A percentile compares a stretch with the other conserved stretches of the same genome.
Conservation (phyloP, 2,797 vertebrate species). For the Pipistrellus nathusii region DNA sequence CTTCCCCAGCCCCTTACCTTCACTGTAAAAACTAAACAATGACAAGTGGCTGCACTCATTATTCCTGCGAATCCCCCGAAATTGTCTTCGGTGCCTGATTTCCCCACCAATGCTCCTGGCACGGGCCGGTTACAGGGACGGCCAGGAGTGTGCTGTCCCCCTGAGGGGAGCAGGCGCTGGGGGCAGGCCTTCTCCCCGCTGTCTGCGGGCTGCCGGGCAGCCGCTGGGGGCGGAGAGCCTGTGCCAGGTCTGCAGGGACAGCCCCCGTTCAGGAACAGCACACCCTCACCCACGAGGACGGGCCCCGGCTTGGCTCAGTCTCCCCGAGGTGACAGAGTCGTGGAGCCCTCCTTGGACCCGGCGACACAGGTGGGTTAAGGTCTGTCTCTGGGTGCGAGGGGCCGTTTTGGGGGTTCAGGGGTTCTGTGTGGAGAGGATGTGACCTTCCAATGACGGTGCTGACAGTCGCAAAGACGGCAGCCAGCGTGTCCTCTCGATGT, state of each 20-base stretch:
- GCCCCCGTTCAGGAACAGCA: neutral
- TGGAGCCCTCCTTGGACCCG: too few relatives aligned
- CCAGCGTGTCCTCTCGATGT: neutral
- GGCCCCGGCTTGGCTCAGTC: neutral
- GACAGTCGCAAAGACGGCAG: accelerated
- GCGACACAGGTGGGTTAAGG: too few relatives aligned
- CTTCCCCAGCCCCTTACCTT: conserved; percentile 42
- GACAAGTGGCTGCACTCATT: conserved; percentile 76
- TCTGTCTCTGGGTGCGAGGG: neutral
- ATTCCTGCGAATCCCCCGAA: conserved; percentile 67
- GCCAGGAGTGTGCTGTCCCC: conserved; percentile 4
- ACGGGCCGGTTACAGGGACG: neutral
- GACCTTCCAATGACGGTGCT: accelerated
- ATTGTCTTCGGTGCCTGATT: conserved; percentile 31
- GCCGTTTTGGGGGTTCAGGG: neutral
- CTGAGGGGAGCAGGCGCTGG: conserved; percentile 45
- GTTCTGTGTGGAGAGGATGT: neutral
- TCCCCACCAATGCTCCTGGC: conserved; percentile 50
- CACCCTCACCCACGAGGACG: neutral
- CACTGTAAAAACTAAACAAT: neutral
- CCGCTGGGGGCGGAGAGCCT: neutral
- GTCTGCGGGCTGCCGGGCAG: neutral
- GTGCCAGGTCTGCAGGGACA: too few relatives aligned
- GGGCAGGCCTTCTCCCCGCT: neutral
- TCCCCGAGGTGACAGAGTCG: too few relatives aligned